Percentiles rank a stretch among this genome's conserved stretches.
phyloP scores from a whole-genome alignment of 1,140 invertebrate species.

The Sweltsa coloradensis region DNA sequence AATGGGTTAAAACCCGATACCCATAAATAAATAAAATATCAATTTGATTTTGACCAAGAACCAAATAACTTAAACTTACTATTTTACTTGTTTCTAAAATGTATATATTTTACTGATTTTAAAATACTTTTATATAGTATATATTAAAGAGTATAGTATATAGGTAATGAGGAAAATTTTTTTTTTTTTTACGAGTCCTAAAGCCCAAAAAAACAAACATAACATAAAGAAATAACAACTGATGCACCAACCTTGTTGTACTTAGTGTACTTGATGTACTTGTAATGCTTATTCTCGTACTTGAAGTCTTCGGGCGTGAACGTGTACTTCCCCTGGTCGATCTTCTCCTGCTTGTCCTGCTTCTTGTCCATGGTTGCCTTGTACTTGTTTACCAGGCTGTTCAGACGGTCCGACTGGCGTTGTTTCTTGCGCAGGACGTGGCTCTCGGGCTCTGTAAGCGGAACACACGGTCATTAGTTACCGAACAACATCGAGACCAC shows the following conservation, averaged over 20 bases:
- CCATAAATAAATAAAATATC: too few relatives aligned
- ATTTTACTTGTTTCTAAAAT: too few relatives aligned
- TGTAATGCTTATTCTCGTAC: constrained; percentile 69
- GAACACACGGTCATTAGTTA: too few relatives aligned
- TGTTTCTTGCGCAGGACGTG: constrained; percentile 46
- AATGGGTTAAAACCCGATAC: too few relatives aligned
- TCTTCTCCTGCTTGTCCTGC: constrained; percentile 16
- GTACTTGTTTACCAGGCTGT: constrained; percentile 50
- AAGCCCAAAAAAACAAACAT: neutral
- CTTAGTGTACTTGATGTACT: constrained; percentile 65
- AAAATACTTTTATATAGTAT: too few relatives aligned
- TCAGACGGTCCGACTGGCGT: constrained; percentile 43
- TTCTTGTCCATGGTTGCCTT: constrained; percentile 38
- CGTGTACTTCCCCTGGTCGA: constrained; percentile 32
- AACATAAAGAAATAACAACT: neutral
- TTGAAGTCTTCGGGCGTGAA: constrained; percentile 65
- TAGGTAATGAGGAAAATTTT: neutral
- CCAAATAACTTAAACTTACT: too few relatives aligned
- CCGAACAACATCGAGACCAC: too few relatives aligned
- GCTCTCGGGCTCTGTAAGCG: constrained; percentile 36
- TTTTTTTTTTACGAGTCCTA: neutral
- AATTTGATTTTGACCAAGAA: too few relatives aligned
- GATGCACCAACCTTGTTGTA: constrained; percentile 44
- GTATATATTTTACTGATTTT: too few relatives aligned
- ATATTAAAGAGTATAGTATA: neutral